A percentile compares a stretch with the other conserved stretches of the same genome.
These are phyloP conservation scores for Malaclemys terrapin DNA, from an alignment of 2,113 vertebrate species.

Conservation along the genomic window DNA sequence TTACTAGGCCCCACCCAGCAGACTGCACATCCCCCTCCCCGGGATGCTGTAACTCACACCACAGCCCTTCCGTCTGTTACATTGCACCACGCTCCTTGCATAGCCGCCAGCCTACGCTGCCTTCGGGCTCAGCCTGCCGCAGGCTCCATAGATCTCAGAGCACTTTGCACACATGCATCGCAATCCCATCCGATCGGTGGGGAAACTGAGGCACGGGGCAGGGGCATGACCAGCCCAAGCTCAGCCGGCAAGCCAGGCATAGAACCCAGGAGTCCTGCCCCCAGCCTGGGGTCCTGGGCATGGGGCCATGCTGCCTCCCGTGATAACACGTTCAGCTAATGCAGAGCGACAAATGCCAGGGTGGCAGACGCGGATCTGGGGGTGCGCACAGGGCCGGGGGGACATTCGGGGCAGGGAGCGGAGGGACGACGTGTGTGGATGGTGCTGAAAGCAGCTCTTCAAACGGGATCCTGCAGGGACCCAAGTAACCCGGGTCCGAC, in stretches of 20 bases:
- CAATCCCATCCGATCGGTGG: neutral
- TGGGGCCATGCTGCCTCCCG: no score
- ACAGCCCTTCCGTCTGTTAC: neutral
- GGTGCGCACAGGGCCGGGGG: no score
- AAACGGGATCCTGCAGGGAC: neutral
- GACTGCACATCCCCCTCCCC: no score
- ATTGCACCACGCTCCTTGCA: neutral
- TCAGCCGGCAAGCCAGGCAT: neutral
- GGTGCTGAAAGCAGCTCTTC: no score
- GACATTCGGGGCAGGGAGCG: no score
- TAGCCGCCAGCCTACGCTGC: neutral
- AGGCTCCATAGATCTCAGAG: neutral
- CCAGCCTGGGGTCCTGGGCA: neutral
- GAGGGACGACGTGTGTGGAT: no score
- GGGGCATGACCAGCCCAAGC: neutral
- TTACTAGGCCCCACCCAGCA: neutral
- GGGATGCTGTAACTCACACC: neutral
- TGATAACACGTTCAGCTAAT: no score
- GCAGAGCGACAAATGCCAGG: no score
- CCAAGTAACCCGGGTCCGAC: neutral
- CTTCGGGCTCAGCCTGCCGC: no score
- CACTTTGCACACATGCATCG: neutral
- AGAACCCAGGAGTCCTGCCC: neutral
- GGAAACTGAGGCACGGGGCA: neutral
- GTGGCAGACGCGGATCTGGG: fast-evolving